These are phyloP conservation scores for Corynorhinus townsendii DNA, from an alignment of 2,113 vertebrate species.

Conservation along the genomic window DNA sequence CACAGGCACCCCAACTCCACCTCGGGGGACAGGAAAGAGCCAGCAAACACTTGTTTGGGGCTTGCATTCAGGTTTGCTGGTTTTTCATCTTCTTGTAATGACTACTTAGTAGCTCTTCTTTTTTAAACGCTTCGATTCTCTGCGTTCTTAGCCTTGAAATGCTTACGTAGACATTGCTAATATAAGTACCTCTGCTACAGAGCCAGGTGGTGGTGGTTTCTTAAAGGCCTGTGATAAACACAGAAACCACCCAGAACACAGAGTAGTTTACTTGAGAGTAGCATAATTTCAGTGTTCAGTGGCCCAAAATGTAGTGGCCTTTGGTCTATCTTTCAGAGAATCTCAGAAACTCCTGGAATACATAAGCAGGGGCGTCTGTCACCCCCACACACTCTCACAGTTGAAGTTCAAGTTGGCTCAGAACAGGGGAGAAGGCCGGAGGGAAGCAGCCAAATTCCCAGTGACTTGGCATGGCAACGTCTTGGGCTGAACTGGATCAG, in stretches of 20 bases:
- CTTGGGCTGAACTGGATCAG: conserved; percentile 17
- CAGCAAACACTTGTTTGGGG: background rate
- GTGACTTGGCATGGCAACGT: background rate
- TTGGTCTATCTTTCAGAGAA: background rate
- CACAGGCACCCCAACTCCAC: background rate
- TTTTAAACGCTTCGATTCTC: background rate
- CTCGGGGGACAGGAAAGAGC: background rate
- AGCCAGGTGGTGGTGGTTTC: background rate
- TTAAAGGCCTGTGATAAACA: conserved; percentile 17
- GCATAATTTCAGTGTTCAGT: background rate
- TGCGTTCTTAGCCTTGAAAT: background rate
- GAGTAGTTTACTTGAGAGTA: background rate
- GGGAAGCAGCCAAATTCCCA: conserved; percentile 25
- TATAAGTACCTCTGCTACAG: background rate
- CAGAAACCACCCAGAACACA: background rate
- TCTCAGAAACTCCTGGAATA: background rate
- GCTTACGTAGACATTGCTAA: background rate
- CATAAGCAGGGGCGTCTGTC: background rate
- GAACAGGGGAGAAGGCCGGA: background rate
- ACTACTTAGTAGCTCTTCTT: background rate
- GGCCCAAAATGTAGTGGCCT: background rate
- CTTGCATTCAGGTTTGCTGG: background rate
- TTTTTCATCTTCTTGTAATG: background rate
- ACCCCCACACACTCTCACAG: background rate
- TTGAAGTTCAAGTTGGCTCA: conserved; percentile 17